Evolutionary conservation across 2,888 invertebrate genomes (phyloP).

Genomic region (Blastobasis adustella): DNA sequence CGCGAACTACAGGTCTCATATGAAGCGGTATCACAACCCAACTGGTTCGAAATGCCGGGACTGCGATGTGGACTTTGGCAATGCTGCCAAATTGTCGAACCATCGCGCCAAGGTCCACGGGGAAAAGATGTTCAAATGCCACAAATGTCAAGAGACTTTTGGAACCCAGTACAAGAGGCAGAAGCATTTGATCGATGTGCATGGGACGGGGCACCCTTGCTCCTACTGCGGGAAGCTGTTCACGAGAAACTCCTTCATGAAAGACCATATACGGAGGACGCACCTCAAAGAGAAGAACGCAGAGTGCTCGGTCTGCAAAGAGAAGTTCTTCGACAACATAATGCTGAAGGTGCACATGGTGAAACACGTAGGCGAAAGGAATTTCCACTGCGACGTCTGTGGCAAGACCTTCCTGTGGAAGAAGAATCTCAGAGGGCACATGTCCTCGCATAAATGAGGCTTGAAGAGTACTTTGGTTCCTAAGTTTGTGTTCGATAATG

Average conservation of each 20-base stretch:
- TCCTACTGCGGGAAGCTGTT: slow-evolving; percentile 36
- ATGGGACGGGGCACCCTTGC: slow-evolving; percentile 30
- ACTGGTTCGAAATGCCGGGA: slow-evolving; percentile 23
- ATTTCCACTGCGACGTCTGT: slow-evolving; percentile 69
- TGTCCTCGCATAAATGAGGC: slow-evolving; percentile 24
- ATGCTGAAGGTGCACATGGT: slow-evolving; percentile 46
- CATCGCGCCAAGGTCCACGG: slow-evolving; percentile 31
- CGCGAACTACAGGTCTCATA: slow-evolving; percentile 22
- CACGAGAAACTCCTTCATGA: slow-evolving; percentile 29
- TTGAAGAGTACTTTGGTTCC: not conserved
- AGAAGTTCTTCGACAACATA: slow-evolving; percentile 35
- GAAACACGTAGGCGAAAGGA: slow-evolving; percentile 58
- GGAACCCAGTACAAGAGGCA: slow-evolving; percentile 26
- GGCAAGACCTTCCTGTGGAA: slow-evolving; percentile 69
- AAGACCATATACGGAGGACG: slow-evolving; percentile 32
- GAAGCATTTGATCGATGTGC: slow-evolving; percentile 28
- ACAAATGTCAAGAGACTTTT: slow-evolving; percentile 29
- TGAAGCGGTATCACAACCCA: slow-evolving; percentile 20
- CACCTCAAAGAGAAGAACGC: slow-evolving; percentile 40
- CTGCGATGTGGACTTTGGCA: slow-evolving; percentile 27
- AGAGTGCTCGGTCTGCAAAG: slow-evolving; percentile 35
- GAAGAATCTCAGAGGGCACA: slow-evolving; percentile 69
- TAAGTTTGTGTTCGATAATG: not conserved
- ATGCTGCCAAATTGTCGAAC: slow-evolving; percentile 19
- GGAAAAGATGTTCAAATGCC: slow-evolving; percentile 25